Evolutionary conservation across 2,888 invertebrate species (phyloP).

Genomic region (Labia minor): DNA sequence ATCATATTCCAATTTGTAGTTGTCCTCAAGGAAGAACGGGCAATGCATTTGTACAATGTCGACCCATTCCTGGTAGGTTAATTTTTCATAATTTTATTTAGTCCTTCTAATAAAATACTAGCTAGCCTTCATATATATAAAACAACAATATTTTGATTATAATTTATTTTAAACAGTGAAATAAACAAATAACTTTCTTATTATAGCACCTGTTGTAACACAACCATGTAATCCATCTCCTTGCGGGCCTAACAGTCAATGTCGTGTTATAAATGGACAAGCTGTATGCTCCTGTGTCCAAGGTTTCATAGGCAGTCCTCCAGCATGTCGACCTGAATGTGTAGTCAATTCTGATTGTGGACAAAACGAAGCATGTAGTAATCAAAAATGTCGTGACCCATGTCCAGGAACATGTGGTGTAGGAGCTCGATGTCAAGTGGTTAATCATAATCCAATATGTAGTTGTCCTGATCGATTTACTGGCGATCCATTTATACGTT

Average conservation of each 20-base stretch:
- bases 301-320: constrained; percentile 46
- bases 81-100: not conserved
- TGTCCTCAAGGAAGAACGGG: constrained; percentile 49
- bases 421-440: constrained; percentile 44
- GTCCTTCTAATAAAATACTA: not conserved
- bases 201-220: constrained; percentile 19
- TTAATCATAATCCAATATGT: constrained; percentile 63
- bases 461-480: constrained; percentile 55
- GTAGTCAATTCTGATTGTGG: constrained; percentile 47
- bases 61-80: constrained; percentile 34
- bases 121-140: too few species aligned
- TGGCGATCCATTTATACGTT: constrained; percentile 60
- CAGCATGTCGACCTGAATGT: constrained; percentile 48
- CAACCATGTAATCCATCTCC: constrained; percentile 31
- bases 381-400: constrained; percentile 50
- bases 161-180: too few species aligned
- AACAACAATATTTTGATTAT: too few species aligned
- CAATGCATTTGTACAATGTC: constrained; percentile 55
- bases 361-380: constrained; percentile 44
- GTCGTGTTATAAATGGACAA: constrained; percentile 42
- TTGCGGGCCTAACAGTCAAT: constrained; percentile 46
- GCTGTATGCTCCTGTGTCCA: constrained; percentile 47
- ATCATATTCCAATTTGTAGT: constrained; percentile 60
- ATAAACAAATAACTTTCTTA: too few species aligned
- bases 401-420: constrained; percentile 47